phyloP scores from a whole-genome alignment of 2,888 invertebrate species.

The Drosophila pseudotakahashii region DNA sequence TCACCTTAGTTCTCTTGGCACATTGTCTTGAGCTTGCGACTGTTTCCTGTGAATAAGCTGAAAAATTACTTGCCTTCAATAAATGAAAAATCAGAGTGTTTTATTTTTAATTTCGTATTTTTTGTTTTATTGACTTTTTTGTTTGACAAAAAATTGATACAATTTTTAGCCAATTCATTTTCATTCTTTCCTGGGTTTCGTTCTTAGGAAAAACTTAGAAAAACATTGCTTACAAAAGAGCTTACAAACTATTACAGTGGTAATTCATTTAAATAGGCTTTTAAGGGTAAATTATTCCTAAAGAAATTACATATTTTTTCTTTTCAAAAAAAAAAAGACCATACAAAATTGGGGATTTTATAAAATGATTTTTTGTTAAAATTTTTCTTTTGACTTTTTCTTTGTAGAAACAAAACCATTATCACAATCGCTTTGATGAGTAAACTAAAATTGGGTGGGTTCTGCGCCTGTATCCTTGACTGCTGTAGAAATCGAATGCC shows the following conservation, averaged over 20 bases:
- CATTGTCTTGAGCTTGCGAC: constrained; percentile 6
- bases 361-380: constrained; percentile 19
- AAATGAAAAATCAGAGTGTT: constrained; percentile 22
- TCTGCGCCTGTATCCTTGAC: constrained; percentile 18
- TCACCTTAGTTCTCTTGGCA: background rate
- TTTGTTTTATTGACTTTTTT: constrained; percentile 47
- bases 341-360: constrained; percentile 33
- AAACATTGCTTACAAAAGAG: constrained; percentile 45
- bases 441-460: constrained; percentile 51
- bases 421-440: constrained; percentile 84
- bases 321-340: constrained; percentile 29
- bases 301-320: constrained; percentile 29
- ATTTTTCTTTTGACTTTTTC: constrained; percentile 30
- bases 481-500: constrained; percentile 24
- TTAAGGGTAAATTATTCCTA: constrained; percentile 56
- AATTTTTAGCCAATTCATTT: constrained; percentile 68
- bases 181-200: constrained; percentile 49
- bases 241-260: constrained; percentile 61
- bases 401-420: constrained; percentile 77
- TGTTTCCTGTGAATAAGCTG: constrained; percentile 25
- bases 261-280: constrained; percentile 41
- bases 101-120: constrained; percentile 20
- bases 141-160: constrained; percentile 80
- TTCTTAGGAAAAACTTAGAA: constrained; percentile 43
- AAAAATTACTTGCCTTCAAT: constrained; percentile 17